These are phyloP conservation scores for Cottus gobio DNA, from an alignment of 2,113 vertebrate genomes.

Conservation along the genomic window DNA sequence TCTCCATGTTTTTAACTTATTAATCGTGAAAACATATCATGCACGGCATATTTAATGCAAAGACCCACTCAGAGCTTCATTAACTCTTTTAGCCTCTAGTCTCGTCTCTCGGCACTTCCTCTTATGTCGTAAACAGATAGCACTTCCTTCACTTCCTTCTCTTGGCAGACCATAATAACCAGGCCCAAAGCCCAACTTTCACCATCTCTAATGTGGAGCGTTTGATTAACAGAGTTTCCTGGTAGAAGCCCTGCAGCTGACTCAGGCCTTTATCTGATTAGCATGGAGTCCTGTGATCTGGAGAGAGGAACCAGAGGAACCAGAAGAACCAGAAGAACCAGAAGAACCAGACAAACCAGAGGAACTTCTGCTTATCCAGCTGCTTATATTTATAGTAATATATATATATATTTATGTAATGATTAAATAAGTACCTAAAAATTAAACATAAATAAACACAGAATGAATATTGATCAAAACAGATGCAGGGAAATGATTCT, in stretches of 20 bases:
- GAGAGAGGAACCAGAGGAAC: slow-evolving; percentile 27
- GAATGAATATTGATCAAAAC: background rate
- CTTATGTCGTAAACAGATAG: background rate
- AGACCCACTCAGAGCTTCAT: too few species aligned
- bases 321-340: too few species aligned
- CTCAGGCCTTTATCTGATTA: background rate
- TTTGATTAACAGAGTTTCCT: background rate
- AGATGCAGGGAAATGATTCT: background rate
- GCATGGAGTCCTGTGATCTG: background rate
- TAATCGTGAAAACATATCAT: too few species aligned
- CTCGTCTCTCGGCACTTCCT: slow-evolving; percentile 4
- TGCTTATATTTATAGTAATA: too few species aligned
- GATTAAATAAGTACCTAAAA: background rate
- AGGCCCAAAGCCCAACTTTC: background rate
- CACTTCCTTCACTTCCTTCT: slow-evolving; percentile 5
- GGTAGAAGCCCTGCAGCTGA: background rate
- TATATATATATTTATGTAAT: background rate
- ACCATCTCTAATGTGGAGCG: background rate
- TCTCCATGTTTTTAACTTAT: too few species aligned
- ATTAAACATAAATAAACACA: background rate
- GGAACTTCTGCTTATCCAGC: too few species aligned
- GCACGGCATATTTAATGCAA: too few species aligned
- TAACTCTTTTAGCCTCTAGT: too few species aligned
- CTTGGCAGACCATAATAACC: background rate
- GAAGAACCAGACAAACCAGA: too few species aligned